These are phyloP conservation scores for Zosterops borbonicus DNA, from an alignment of 2,113 vertebrate species.

Conservation along the genomic window DNA sequence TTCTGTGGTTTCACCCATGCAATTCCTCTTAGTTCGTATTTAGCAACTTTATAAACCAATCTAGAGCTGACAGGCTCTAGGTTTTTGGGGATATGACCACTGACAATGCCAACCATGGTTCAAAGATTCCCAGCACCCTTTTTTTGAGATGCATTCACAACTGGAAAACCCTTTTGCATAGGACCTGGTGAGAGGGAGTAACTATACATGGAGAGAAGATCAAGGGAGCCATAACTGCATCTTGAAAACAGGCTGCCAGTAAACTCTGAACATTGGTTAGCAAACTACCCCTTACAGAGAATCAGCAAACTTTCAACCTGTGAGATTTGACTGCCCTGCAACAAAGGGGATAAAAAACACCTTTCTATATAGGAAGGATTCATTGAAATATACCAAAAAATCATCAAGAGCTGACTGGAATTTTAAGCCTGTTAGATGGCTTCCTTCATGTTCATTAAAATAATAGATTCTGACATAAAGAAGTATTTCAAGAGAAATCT, in stretches of 20 bases:
- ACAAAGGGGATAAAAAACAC: not conserved
- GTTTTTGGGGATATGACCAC: not conserved
- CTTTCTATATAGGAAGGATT: not conserved
- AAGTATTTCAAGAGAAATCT: not conserved
- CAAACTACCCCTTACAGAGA: not conserved
- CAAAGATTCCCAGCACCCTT: not conserved
- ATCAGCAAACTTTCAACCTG: not conserved
- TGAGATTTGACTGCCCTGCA: not conserved
- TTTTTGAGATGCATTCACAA: not conserved
- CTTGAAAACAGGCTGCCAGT: not conserved
- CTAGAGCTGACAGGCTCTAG: not conserved
- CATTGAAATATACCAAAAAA: not conserved
- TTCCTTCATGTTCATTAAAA: not conserved
- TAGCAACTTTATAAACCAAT: not conserved
- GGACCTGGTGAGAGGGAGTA: rapidly evolving
- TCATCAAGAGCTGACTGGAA: not conserved
- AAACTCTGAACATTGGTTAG: not conserved
- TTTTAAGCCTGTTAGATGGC: not conserved
- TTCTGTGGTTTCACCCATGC: not conserved
- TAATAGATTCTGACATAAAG: not conserved
- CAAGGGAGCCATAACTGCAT: not conserved
- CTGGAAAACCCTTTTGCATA: not conserved
- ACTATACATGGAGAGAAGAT: too few relatives aligned
- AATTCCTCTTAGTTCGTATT: not conserved
- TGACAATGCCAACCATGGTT: not conserved